phyloP scores from a whole-genome alignment of 2,113 vertebrate genomes.

The Recurvirostra avosetta region DNA sequence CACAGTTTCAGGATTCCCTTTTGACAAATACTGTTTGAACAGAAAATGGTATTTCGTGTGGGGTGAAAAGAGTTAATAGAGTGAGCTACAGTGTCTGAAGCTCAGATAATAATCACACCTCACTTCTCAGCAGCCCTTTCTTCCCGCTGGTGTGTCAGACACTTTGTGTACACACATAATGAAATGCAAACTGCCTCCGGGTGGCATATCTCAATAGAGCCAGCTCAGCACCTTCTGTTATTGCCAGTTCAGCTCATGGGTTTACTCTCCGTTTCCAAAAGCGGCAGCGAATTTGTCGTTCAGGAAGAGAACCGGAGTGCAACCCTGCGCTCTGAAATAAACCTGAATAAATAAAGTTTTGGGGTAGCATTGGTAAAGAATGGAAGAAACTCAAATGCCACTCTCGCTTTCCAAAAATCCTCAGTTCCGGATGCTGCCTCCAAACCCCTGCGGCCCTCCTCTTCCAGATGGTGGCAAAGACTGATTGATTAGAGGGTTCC shows the following conservation, averaged over 20 bases:
- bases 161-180: neutral
- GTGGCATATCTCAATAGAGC: neutral
- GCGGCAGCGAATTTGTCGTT: neutral
- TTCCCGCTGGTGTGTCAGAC: neutral
- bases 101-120: neutral
- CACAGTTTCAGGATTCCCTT: neutral
- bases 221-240: neutral
- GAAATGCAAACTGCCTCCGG: neutral
- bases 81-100: neutral
- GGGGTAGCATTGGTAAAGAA: neutral
- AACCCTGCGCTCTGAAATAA: neutral
- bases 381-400: neutral
- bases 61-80: neutral
- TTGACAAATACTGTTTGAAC: neutral
- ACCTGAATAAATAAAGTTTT: neutral
- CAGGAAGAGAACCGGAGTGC: neutral
- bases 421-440: neutral
- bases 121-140: neutral
- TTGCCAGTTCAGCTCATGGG: neutral
- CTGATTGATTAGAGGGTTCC: neutral
- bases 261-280: neutral
- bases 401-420: neutral
- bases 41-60: neutral
- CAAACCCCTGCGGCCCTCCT: neutral
- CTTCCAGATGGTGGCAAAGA: neutral